Evolutionary conservation across 1,140 invertebrate species (phyloP), one percentile per base, ranked within the genome.

Genomic region (Trissolcus basalis): DNA sequence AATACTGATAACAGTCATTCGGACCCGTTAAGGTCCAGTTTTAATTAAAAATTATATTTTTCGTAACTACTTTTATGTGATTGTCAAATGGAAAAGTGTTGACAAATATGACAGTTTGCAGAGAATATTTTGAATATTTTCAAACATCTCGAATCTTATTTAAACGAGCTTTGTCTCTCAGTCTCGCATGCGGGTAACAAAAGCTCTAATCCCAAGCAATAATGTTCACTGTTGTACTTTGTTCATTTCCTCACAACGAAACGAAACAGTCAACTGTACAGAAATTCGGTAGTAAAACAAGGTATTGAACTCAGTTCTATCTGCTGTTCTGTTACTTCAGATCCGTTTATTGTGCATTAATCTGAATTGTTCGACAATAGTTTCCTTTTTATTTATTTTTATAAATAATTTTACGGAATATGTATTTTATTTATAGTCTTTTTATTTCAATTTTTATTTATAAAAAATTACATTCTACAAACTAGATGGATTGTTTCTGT

Each of bases 271-370:
- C 47, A 33, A 39, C 36, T 39, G 36, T 35, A 61, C 33, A 53
- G 67, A 70, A 70, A 60, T 70, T 70, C 55, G 49, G 45, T 54
- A 48, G 56, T 60, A 61, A 39, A 70, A 70, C 56, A 60, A 60
- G 49, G 15, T 50, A 70, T 55, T 41, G 50, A 61, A 60, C 50
- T 45, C 33, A 58, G 64, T 53, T 50, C 45, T 36, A 53, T 39
- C 61, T 45, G 39, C 36, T 12, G 49, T 60, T 69, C 55, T 53
- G 13, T 53, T 54, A 35, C 6, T 33, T 60, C 54, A 43, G 45
- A 47, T 60, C 11, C 27, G 55, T 56, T 69, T 69, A 69, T 69
- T 56, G 36, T n/a, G n/a, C 36, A 11, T 39, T 39, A n/a, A n/a
- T 39, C 9, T 27, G 19, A 27, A 6, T n/a, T 27, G 19, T 27